Evolutionary conservation across 1,140 invertebrate genomes (phyloP), one percentile per base, ranked within the genome.

Genomic region (Epicauta chinensis): DNA sequence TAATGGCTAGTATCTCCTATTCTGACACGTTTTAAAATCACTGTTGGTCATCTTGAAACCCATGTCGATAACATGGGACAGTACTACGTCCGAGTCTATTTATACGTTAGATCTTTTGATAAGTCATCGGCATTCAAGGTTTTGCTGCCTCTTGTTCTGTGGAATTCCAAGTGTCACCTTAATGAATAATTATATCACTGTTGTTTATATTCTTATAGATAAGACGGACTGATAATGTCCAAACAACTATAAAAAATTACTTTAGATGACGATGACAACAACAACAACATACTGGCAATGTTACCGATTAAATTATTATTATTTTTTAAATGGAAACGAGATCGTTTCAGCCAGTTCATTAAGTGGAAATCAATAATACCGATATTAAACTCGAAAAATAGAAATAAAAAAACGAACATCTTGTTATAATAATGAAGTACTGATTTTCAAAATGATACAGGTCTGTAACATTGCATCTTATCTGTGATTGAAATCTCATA

Each of bases 141-240:
- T 23, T 23, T 23, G 23, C 23, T 23, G 23, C 23, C 23, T 23
- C 23, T 23, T 23, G 23, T 23, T 23, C 23, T 23, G 23, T 23
- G 23, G 23, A 51, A 56, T 56, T 35, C 54, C 54, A 48, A 47
- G 49, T 42, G 54, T 56, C 54, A 46, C 38, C 48, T 56, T 56
- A 56, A 56, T 56, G 54, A 56, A 56, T 56, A 56, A 56, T 56
- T 56, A 56, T 56, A 56, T 56, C 54, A 46, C 32, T 47, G 48
- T 47, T 56, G 54, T 56, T 56, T 56, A 56, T 50, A 51, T 46
- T 51, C 17, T 16, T 15, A 12, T 14, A 31, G 53, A 55, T 55
- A 55, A 55, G 41, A 51, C 39, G 30, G 30, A 15, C 29, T 42
- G 48, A 51, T 51, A 51, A 16, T 37, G 48, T 51, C 48, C 32